These are phyloP conservation scores for Engystomops pustulosus DNA, from an alignment of 2,113 vertebrate species.

Conservation along the genomic window DNA sequence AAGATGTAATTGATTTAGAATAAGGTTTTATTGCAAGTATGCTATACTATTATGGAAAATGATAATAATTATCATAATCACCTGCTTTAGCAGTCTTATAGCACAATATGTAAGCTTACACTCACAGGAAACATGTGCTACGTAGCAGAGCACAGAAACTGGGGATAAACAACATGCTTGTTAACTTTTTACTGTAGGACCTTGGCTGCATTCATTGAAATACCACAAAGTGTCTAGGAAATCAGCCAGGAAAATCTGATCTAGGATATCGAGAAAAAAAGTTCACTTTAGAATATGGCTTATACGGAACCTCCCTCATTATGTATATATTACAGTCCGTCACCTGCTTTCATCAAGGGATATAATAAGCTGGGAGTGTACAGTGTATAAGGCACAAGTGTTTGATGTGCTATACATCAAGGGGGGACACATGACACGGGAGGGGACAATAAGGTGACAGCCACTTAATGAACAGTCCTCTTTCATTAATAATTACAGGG, in stretches of 20 bases:
- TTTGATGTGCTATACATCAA: conserved; percentile 23
- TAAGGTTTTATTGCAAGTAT: background rate
- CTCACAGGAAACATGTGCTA: background rate
- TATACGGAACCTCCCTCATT: background rate
- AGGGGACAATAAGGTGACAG: too few species aligned
- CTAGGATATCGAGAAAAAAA: background rate
- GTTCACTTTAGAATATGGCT: background rate
- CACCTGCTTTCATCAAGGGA: background rate
- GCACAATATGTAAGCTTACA: background rate
- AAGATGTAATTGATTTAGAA: too few species aligned
- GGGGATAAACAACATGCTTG: background rate
- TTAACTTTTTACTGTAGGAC: background rate
- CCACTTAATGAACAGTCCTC: too few species aligned
- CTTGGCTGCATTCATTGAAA: background rate
- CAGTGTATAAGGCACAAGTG: background rate
- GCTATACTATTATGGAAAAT: background rate
- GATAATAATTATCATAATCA: background rate
- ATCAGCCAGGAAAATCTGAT: conserved; percentile 35
- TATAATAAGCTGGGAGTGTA: background rate
- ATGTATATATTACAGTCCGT: background rate
- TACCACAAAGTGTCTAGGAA: background rate
- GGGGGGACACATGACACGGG: too few species aligned
- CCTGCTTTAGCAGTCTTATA: background rate
- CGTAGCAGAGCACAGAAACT: background rate
- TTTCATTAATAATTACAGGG: too few species aligned